phyloP scores from a whole-genome alignment of 2,797 vertebrate species.

The Onychomys arenicola region DNA sequence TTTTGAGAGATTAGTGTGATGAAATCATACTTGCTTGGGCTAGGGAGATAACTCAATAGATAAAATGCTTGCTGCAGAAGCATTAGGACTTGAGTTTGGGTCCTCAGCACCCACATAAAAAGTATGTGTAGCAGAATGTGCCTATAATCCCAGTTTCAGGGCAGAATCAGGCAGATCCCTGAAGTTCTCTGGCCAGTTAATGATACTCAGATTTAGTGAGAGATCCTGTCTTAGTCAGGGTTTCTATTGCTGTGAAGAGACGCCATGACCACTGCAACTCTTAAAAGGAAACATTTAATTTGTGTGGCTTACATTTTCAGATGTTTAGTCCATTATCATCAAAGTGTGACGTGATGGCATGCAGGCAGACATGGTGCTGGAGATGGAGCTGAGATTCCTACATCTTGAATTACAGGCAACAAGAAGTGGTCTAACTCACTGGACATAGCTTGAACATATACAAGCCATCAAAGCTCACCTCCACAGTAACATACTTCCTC shows the following conservation, averaged over 20 bases:
- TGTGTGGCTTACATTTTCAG: background rate
- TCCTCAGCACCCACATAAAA: background rate
- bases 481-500: background rate
- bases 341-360: background rate
- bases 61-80: background rate
- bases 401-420: background rate
- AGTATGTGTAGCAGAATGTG: no score
- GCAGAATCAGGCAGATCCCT: background rate
- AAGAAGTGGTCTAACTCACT: background rate
- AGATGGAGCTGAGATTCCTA: background rate
- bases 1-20: background rate
- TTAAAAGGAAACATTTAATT: background rate
- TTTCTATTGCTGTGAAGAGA: background rate
- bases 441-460: background rate
- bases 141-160: background rate
- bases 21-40: background rate
- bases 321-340: background rate
- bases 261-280: background rate
- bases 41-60: background rate
- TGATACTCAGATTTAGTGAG: background rate
- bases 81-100: background rate
- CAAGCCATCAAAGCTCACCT: background rate
- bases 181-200: background rate
- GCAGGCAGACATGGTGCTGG: background rate
- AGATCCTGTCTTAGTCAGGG: background rate